Evolutionary conservation across 2,888 invertebrate species (phyloP).

Genomic region (Rhagonycha lutea): DNA sequence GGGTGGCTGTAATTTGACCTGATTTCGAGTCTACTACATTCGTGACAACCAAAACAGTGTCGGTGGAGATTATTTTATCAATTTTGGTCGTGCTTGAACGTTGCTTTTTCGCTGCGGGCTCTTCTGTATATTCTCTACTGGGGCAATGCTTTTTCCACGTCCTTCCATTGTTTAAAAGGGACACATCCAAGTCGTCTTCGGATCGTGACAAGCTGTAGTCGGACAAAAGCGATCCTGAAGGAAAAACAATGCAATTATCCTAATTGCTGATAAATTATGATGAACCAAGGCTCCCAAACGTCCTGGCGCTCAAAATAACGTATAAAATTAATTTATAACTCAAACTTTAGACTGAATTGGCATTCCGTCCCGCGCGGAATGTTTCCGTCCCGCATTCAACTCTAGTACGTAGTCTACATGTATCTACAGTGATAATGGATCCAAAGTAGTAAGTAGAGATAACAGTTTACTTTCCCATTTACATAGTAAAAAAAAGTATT

Average conservation of each 20-base stretch:
- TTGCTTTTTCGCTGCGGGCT: constrained; percentile 47
- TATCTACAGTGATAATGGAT: too few species aligned
- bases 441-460: too few species aligned
- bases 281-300: too few species aligned
- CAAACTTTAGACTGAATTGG: too few species aligned
- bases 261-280: too few species aligned
- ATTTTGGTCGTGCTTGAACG: constrained; percentile 47
- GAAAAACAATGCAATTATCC: not conserved
- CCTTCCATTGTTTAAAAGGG: constrained; percentile 65
- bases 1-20: constrained; percentile 69
- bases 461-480: too few species aligned
- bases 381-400: too few species aligned
- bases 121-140: constrained; percentile 39
- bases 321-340: too few species aligned
- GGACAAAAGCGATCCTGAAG: constrained; percentile 70
- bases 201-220: constrained; percentile 84
- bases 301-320: too few species aligned
- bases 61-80: constrained; percentile 58
- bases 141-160: constrained; percentile 59
- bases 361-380: too few species aligned
- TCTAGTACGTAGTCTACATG: too few species aligned
- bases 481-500: too few species aligned
- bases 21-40: constrained; percentile 70
- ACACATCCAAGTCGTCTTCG: constrained; percentile 77
- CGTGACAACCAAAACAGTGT: constrained; percentile 75